Base-by-base conservation (phyloP, 1,140 invertebrate species). In the Drosophila kanapiae region DNA sequence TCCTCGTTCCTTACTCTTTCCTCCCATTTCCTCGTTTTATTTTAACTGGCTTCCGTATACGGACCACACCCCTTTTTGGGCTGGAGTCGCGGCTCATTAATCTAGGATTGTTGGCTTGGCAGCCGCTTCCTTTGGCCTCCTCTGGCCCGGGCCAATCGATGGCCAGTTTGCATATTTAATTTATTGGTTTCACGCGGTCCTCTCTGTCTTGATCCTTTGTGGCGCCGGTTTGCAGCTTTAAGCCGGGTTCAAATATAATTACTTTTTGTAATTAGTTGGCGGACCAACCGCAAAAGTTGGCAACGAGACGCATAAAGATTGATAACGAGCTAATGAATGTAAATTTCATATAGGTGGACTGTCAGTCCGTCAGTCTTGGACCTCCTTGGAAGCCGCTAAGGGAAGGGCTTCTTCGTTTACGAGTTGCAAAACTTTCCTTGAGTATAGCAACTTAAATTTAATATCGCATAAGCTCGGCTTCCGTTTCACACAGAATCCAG, bases 271-370 rank as follows among this genome's bases (percentile, higher is more conserved):
- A 88, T 90, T 90, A 88, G 84, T 90, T 81, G 75, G 78, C 74
- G 70, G 51, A 13, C 14, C 47, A n/a, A 2, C 31, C 33, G 65
- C 62, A 70, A 82, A 68, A 67, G 69, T 38, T 65, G 37, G 18
- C 76, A 51, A 68, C 48, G 47, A 64, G 65, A 61, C 65, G 84
- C 83, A 90, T 90, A 85, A 90, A 90, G 78, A 90, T 91, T 90
- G 81, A 90, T 90, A 91, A 85, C 82, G 86, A 91, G 78, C 86
- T 90, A 90, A 91, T 90, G 85, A 90, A 90, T 90, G 85, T 90
- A 90, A 90, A 90, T 85, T 90, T 90, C 76, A 82, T 85, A 82
- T 51, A 16, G 67, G 59, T 64, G 62, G 63, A 56, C 40, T 37
- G 58, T 42, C 69, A 31, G 79, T 78, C 54, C 48, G 29, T 60